Conservation (phyloP, 2,888 invertebrate genomes). For the Lissocephala sabroskyi region DNA sequence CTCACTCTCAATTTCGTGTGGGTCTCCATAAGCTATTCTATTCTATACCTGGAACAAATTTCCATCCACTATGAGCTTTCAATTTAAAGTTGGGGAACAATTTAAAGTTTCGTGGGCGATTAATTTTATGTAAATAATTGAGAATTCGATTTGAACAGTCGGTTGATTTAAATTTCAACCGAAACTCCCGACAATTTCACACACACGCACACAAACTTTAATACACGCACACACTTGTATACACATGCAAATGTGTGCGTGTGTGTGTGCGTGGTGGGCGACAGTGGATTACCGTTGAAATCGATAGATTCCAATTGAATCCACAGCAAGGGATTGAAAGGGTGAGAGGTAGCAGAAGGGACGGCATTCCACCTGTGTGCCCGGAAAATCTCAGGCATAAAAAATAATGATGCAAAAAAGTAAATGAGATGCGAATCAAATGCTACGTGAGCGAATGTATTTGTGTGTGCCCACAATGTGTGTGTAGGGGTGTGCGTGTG, state of each 20-base stretch:
- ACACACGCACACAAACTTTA: neutral
- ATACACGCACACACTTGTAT: slow-evolving; percentile 2
- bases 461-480: neutral
- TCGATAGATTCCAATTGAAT: slow-evolving; percentile 11
- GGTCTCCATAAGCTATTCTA: no score
- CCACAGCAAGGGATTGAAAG: no score
- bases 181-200: neutral
- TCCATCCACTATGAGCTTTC: no score
- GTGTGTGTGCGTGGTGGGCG: neutral
- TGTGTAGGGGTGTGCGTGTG: neutral
- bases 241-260: slow-evolving; percentile 4
- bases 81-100: neutral
- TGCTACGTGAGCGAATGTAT: slow-evolving; percentile 1
- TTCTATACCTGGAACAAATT: no score
- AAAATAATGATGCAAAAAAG: slow-evolving; percentile 12
- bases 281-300: slow-evolving; percentile 18
- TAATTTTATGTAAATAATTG: slow-evolving; percentile 27
- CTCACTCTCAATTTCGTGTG: no score
- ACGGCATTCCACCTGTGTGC: slow-evolving; percentile 22
- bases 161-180: slow-evolving; percentile 22
- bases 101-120: neutral
- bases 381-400: slow-evolving; percentile 7
- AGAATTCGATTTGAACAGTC: neutral
- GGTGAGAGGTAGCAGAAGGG: no score
- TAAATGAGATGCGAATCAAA: slow-evolving; percentile 21